Evolutionary conservation across 2,797 vertebrate genomes (phyloP).

Genomic region (Podarcis siculus): DNA sequence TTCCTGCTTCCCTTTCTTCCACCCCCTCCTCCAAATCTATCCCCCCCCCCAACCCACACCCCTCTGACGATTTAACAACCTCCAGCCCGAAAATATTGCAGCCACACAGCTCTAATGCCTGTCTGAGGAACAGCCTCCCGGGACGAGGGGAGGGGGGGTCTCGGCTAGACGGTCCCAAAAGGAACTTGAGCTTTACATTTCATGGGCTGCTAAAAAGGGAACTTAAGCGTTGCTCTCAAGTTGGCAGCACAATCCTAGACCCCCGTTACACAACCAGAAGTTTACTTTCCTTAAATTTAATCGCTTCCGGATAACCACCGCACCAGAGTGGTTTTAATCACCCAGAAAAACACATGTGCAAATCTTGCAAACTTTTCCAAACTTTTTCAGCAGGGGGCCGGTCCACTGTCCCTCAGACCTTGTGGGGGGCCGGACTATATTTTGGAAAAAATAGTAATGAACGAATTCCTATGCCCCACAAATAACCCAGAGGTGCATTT

Average conservation of each 20-base stretch:
- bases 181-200: neutral
- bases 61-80: constrained; percentile 55
- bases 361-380: too few relatives aligned
- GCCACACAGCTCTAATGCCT: constrained; percentile 78
- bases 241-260: neutral
- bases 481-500: too few relatives aligned
- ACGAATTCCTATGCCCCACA: too few relatives aligned
- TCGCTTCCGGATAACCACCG: too few relatives aligned
- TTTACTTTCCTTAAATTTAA: too few relatives aligned
- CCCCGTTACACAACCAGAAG: neutral
- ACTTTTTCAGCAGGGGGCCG: too few relatives aligned
- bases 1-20: constrained; percentile 81
- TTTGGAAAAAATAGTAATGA: too few relatives aligned
- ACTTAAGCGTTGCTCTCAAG: neutral
- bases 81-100: constrained; percentile 63
- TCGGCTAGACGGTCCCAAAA: too few relatives aligned
- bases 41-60: neutral
- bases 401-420: too few relatives aligned
- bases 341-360: too few relatives aligned
- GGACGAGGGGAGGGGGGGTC: constrained; percentile 47
- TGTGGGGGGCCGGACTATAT: too few relatives aligned
- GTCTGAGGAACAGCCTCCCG: constrained; percentile 64
- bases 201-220: neutral
- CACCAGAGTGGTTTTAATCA: too few relatives aligned
- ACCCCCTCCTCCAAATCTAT: neutral